Percentiles rank a stretch among this genome's conserved stretches.
These are phyloP conservation scores for Paradoxurus hermaphroditus DNA, from an alignment of 2,113 vertebrate genomes.

Conservation along the genomic window DNA sequence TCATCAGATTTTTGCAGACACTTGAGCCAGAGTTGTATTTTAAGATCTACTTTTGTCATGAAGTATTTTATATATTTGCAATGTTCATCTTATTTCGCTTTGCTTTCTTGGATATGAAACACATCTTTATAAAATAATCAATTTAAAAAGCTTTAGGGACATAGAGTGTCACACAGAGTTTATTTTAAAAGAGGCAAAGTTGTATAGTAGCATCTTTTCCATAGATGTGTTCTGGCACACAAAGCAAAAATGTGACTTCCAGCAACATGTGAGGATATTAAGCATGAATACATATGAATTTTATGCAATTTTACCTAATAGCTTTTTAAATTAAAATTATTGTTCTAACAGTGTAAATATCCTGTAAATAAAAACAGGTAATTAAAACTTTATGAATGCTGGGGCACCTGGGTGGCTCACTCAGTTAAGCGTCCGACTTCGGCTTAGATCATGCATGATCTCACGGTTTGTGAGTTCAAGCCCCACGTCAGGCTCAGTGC, in stretches of 20 bases:
- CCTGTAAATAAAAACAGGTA: neutral
- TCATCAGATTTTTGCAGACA: neutral
- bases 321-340: neutral
- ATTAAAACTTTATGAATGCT: neutral
- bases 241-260: neutral
- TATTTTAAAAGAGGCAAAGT: neutral
- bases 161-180: neutral
- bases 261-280: neutral
- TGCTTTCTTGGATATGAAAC: neutral
- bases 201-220: neutral
- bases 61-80: neutral
- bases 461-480: too few species aligned
- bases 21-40: neutral
- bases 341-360: neutral
- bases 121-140: neutral
- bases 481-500: too few species aligned
- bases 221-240: neutral
- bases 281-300: neutral
- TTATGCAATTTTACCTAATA: neutral
- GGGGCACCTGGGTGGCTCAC: too few species aligned
- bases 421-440: too few species aligned
- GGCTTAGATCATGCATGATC: too few species aligned
- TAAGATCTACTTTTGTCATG: neutral
- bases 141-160: neutral
- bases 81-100: neutral